Evolutionary conservation across 2,888 invertebrate genomes (phyloP), one percentile per base, ranked within the genome.

Genomic region (Euphydryas editha): DNA sequence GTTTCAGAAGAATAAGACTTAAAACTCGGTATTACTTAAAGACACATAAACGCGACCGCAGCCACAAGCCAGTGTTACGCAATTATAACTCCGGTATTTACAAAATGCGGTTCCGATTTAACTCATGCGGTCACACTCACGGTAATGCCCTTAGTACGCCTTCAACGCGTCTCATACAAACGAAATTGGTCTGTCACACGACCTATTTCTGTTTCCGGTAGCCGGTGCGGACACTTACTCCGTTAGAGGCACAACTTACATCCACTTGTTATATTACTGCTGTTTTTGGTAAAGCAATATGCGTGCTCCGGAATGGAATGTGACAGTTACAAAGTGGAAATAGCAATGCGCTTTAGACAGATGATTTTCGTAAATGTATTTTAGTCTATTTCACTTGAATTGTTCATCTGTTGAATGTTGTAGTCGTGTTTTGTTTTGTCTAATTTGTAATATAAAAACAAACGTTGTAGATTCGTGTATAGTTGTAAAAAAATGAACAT

Each of bases 91-190:
- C 30, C 13, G 24, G 30, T 17, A 24, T 58, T 58, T 37, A 44
- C 21, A 44, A 37, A 15, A 36, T 37, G 13, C 36, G 37, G 46
- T 47, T 59, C 42, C 13, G 55, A 64, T 70, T 65, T 57, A 62
- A 62, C 58, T 59, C 67, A 39, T 47, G 76, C 78, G 81, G 88
- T 84, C 87, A 85, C 8, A 30, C 30, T 8, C 30, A 30, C 8
- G 30, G 83, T 84, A 83, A 87, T 81, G 67, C 82, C 85, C 86
- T 87, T 86, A 88, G 88, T 86, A 86, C 83, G 81, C 75, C 77
- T 78, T 77, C 82, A 74, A 75, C 80, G 74, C 83, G 83, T 84
- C 83, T 86, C 87, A 87, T 89, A 89, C 88, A 89, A 89, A 88
- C 87, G 76, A 80, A 87, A 83, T 86, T 79, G 79, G 85, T 79